A percentile compares a stretch with the other conserved stretches of the same genome.
These are phyloP conservation scores for Phocides pigmalion DNA, from an alignment of 1,140 invertebrate species.

Conservation along the genomic window DNA sequence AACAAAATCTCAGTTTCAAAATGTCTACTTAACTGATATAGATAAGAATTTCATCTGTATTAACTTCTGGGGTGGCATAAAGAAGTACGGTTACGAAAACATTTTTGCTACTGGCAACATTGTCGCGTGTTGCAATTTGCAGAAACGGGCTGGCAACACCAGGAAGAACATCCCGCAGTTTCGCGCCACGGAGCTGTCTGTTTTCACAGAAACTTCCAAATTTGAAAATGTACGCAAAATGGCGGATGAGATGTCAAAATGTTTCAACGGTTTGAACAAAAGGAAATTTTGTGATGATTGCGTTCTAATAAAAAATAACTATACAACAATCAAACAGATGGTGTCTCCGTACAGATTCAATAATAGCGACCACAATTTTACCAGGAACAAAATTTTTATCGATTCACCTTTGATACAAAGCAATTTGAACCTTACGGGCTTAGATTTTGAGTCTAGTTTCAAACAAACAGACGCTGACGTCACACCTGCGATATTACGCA, in stretches of 20 bases:
- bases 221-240: constrained; percentile 47
- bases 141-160: constrained; percentile 74
- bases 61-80: constrained; percentile 86
- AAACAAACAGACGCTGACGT: constrained; percentile 56
- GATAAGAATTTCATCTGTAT: constrained; percentile 84
- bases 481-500: constrained; percentile 52
- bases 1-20: constrained; percentile 67
- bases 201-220: constrained; percentile 73
- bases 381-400: constrained; percentile 59
- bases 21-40: constrained; percentile 78
- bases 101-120: constrained; percentile 84
- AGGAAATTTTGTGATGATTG: constrained; percentile 61
- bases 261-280: constrained; percentile 50
- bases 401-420: constrained; percentile 50
- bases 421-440: constrained; percentile 62
- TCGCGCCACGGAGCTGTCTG: constrained; percentile 64
- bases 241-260: constrained; percentile 47
- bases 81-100: constrained; percentile 85
- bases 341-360: constrained; percentile 65
- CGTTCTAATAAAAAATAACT: constrained; percentile 58
- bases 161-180: constrained; percentile 66
- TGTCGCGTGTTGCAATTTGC: constrained; percentile 86
- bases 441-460: constrained; percentile 74
- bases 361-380: constrained; percentile 53
- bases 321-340: constrained; percentile 35